Conservation (phyloP, 2,113 vertebrate genomes). For the Corynorhinus townsendii region DNA sequence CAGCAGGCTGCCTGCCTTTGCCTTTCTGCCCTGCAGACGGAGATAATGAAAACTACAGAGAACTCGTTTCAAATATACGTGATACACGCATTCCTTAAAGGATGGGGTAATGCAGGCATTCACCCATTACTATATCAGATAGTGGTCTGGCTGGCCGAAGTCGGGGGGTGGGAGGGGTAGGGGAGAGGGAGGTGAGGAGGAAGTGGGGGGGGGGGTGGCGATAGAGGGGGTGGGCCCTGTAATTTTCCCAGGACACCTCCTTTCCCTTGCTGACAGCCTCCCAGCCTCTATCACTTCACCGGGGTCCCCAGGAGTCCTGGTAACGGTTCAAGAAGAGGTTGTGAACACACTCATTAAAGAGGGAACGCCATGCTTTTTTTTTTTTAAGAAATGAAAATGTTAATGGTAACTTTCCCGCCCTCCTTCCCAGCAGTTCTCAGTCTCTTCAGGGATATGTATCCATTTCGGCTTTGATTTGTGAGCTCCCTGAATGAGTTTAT, state of each 20-base stretch:
- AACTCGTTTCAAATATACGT: conserved; percentile 86
- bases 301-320: not conserved
- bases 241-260: not conserved
- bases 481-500: conserved; percentile 85
- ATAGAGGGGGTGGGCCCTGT: too few relatives aligned
- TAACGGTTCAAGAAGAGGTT: conserved; percentile 44
- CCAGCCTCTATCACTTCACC: not conserved
- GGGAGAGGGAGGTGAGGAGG: not conserved
- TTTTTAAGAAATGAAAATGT: conserved; percentile 65
- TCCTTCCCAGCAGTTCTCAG: conserved; percentile 35
- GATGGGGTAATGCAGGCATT: conserved; percentile 80
- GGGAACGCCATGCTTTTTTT: not conserved
- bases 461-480: conserved; percentile 84
- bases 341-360: conserved; percentile 69
- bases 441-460: conserved; percentile 82
- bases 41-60: conserved; percentile 90
- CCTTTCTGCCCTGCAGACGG: conserved; percentile 82
- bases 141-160: conserved; percentile 66
- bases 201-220: too few relatives aligned
- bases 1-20: conserved; percentile 75
- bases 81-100: conserved; percentile 82
- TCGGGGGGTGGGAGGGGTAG: not conserved
- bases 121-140: conserved; percentile 80
- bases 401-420: conserved; percentile 67
- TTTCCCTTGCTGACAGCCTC: conserved; percentile 41